Percentiles rank a stretch among this genome's conserved stretches.
These are phyloP conservation scores for Bombus balteatus DNA, from an alignment of 1,140 invertebrate genomes.

Conservation along the genomic window DNA sequence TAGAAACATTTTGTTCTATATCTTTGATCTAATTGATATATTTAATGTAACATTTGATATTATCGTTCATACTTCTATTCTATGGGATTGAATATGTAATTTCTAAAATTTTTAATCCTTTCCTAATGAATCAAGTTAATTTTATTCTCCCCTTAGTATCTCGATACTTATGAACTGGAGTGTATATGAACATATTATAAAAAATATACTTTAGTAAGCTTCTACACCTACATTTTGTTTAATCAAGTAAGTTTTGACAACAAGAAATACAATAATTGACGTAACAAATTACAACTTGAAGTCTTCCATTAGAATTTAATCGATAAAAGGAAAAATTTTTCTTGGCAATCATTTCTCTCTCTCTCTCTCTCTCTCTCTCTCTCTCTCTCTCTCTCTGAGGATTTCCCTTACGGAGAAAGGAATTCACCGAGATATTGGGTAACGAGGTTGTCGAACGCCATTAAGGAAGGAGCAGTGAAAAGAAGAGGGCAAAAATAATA, in stretches of 20 bases:
- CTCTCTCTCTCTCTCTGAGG: not conserved
- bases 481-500: conserved; percentile 24
- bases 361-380: not conserved
- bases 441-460: conserved; percentile 23
- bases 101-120: not conserved
- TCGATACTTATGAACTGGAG: not conserved
- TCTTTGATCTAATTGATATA: not conserved
- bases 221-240: not conserved
- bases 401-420: not conserved
- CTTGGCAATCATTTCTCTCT: not conserved
- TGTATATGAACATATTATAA: not conserved
- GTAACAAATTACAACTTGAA: not conserved
- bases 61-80: not conserved
- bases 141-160: not conserved
- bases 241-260: not conserved
- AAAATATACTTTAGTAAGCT: not conserved
- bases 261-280: not conserved
- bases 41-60: not conserved
- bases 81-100: not conserved
- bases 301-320: not conserved
- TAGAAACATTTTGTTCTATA: not conserved
- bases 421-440: conserved; percentile 11
- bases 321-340: not conserved
- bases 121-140: not conserved
- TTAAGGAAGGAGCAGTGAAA: conserved; percentile 7